Evolutionary conservation across 2,888 invertebrate species (phyloP), one percentile per base, ranked within the genome.

Genomic region (Xestia ashworthii): DNA sequence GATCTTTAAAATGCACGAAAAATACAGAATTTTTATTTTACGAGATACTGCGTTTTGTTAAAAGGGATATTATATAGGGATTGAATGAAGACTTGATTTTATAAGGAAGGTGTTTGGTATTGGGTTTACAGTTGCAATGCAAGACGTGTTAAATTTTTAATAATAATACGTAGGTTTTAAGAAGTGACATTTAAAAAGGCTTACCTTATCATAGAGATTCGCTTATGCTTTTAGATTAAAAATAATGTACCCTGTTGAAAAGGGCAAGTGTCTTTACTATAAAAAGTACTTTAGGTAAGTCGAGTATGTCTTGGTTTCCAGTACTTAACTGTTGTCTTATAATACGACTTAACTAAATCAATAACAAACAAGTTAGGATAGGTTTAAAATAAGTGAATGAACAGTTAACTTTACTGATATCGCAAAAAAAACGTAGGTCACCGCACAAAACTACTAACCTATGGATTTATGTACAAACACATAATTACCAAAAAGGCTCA

Each of bases 61-160:
- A 1, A 5, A 38, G 1, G 19, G 32, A 32, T 32, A 32, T 19
- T 32, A 1, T 32, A 44, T 44, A 64, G 53, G 74, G 58, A 78
- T 80, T 83, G 81, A 80, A 76, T 86, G 79, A 76, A 80, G 38
- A 78, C 79, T 83, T 62, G 87, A 71, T 72, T 44, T 67, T 60
- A 58, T 72, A 64, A 65, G 71, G 72, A 58, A 80, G 62, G 75
- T 76, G 71, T 83, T 78, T 69, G 67, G 73, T 58, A 85, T 85
- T 76, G 19, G 50, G 58, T 83, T 69, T 65, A 76, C 73, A 78
- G 79, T 78, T 74, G 32, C 64, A 38, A 6, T 71, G 32, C 58
- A 70, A 70, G 46, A 41, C 60, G 65, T 72, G 82, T 82, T 65
- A 60, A 75, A 65, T 65, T 68, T 68, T 53, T 71, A 69, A 69